Evolutionary conservation across 2,113 vertebrate genomes (phyloP), one percentile per base, ranked within the genome.

Genomic region (Nothocercus nigrocapillus): DNA sequence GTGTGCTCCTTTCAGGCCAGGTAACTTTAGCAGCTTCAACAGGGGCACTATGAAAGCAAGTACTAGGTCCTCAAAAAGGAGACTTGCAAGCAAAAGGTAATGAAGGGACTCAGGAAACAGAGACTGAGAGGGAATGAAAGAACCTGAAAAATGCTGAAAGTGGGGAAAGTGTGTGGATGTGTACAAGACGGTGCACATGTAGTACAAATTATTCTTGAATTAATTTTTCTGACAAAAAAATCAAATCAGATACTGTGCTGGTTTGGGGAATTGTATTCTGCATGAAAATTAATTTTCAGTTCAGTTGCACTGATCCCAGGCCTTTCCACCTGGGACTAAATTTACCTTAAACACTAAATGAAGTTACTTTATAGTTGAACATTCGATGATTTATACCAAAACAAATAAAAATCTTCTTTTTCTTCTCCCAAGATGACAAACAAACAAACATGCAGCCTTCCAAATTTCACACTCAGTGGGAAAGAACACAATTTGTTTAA

Each of bases 101-200:
- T 49, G 30, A 70, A 56, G n/a, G 28, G 38, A 51, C 49, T 49
- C 49, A 53, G 66, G 44, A 76, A 58, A 42, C 18, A 16, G 40
- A n/a, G 22, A 61, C 30, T 25, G 38, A 61, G 32, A n/a, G 38
- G 36, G 30, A 36, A 12, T 51, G 38, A 40, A 40, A 40, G 38
- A 38, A 22, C 18, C 28, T 56, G 36, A 74, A 58, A n/a, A 40
- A 25, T 45, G 9, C 24, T 45, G 54, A 61, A 53, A 53, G 25
- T 27, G 53, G 16, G 30, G 38, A 53, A 22, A 0, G 5, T 8
- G 34, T n/a, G 58, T 0, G 0, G 13, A 24, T 18, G 38, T 2
- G 1, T 19, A 40, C 47, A 72, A 81, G 27, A 75, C 25, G 66
- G 51, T 47, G 45, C 81, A 28, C 51, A 56, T 25, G 27, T 47